A percentile compares a stretch with the other conserved stretches of the same genome.
phyloP scores from a whole-genome alignment of 2,888 invertebrate genomes.

The Hirtodrosophila trivittata region DNA sequence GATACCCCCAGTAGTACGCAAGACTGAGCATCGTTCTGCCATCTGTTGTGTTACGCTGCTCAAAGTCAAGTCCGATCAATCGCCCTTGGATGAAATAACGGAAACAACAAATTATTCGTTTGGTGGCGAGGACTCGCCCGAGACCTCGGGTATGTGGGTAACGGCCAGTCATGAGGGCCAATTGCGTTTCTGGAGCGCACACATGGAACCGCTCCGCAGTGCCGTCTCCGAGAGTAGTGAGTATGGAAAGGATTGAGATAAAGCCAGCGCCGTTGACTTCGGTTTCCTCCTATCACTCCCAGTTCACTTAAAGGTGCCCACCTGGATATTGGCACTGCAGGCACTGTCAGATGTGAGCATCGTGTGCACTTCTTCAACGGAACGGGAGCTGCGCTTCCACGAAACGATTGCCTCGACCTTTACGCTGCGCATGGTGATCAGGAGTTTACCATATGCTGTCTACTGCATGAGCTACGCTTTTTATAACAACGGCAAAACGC shows the following conservation, averaged over 20 bases:
- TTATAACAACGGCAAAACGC: constrained; percentile 58
- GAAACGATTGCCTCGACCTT: constrained; percentile 91
- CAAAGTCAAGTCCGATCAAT: constrained; percentile 66
- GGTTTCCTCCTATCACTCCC: constrained; percentile 9
- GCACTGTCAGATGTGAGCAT: constrained; percentile 91
- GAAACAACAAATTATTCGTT: constrained; percentile 52
- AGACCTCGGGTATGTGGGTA: constrained; percentile 88
- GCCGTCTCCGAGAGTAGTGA: constrained; percentile 88
- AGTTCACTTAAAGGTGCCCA: constrained; percentile 87
- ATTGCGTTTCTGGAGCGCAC: constrained; percentile 91
- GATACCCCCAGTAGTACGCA: constrained; percentile 85
- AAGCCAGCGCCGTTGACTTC: neutral
- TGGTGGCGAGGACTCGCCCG: constrained; percentile 65
- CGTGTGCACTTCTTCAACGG: constrained; percentile 90
- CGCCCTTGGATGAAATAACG: constrained; percentile 50
- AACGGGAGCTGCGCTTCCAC: constrained; percentile 91
- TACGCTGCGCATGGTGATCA: constrained; percentile 88
- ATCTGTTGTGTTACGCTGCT: constrained; percentile 86
- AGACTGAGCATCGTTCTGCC: constrained; percentile 89
- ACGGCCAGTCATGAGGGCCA: constrained; percentile 91
- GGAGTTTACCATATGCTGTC: constrained; percentile 84
- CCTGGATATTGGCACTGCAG: constrained; percentile 90
- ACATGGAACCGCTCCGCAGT: constrained; percentile 87
- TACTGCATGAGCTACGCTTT: constrained; percentile 80
- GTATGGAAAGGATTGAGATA: too few species aligned